Conservation (phyloP, 2,888 invertebrate genomes). For the Choristoneura rosaceana region DNA sequence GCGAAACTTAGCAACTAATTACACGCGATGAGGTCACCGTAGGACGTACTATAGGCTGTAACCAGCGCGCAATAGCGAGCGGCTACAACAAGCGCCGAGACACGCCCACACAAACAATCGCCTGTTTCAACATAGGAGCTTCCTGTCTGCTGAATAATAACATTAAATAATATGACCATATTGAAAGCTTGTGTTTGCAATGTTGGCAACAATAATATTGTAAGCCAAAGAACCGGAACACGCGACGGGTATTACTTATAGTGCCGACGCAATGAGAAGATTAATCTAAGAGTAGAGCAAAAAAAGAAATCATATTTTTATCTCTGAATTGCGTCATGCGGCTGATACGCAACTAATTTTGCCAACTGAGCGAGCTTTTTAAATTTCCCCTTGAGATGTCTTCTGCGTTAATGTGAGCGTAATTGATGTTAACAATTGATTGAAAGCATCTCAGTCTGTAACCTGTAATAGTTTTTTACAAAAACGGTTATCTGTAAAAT, state of each 20-base stretch:
- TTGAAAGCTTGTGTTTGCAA: slow-evolving; percentile 37
- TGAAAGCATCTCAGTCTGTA: not conserved
- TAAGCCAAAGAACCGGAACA: slow-evolving; percentile 9
- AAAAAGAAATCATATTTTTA: slow-evolving; percentile 24
- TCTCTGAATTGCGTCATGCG: slow-evolving; percentile 30
- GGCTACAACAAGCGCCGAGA: slow-evolving; percentile 66
- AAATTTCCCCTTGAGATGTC: slow-evolving; percentile 11
- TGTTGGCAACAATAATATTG: slow-evolving; percentile 13
- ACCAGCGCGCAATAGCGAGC: slow-evolving; percentile 70
- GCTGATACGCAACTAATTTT: slow-evolving; percentile 19
- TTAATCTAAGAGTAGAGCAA: slow-evolving; percentile 27
- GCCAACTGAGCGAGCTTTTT: slow-evolving; percentile 9
- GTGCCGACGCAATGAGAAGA: slow-evolving; percentile 15
- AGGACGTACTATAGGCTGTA: slow-evolving; percentile 47
- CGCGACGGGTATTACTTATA: not conserved
- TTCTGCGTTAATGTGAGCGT: not conserved
- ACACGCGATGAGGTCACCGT: slow-evolving; percentile 66
- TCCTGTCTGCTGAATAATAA: slow-evolving; percentile 66
- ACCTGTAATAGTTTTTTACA: not conserved
- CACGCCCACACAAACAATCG: slow-evolving; percentile 73
- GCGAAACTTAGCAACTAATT: slow-evolving; percentile 62
- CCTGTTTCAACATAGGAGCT: slow-evolving; percentile 67
- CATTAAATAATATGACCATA: slow-evolving; percentile 38
- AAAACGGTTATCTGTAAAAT: not conserved
- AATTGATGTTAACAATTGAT: slow-evolving; percentile 4